Evolutionary conservation across 2,113 vertebrate genomes (phyloP), one percentile per base, ranked within the genome.

Genomic region (Galemys pyrenaicus): DNA sequence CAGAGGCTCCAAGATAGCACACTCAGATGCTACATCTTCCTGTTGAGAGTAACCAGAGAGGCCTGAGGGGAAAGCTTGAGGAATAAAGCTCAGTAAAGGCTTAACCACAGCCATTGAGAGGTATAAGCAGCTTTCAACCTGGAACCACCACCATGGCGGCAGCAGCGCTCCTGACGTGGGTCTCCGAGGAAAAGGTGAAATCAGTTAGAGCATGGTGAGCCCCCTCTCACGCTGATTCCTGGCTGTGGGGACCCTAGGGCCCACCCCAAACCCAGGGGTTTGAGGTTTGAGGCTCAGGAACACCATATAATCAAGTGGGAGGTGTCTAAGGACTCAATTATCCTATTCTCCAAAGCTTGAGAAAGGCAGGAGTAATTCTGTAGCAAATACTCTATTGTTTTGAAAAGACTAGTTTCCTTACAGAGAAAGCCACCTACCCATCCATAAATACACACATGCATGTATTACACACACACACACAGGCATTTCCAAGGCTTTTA

Each of bases 51-150:
- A 15, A 68, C 68, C 9, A 2, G 49, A 83, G 65, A 88, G 44
- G 39, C 5, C 62, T 8, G 75, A 24, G 22, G 5, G 3, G 17
- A 2, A n/a, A 26, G 24, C 3, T 0, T 26, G 46, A 9, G 44
- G 64, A 84, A 20, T 7, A 41, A 60, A 81, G 65, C 49, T 39
- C 5, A 9, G n/a, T 28, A 17, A 32, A 1, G 2, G 35, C 54
- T 77, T 32, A 13, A 44, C 22, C 9, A 16, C 8, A 10, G 70
- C 44, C 70, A 17, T 0, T 3, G 32, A 24, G 7, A 60, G n/a
- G 49, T 64, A 41, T 3, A 35, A 71, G 64, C 3, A 28, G 32
- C 24, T n/a, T 54, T 71, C 65, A 28, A 19, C 64, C 65, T 3
- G 6, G 78, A 78, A 28, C 75, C 30, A 26, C 5, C n/a, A 12